Evolutionary conservation across 2,797 vertebrate genomes (phyloP), one percentile per base, ranked within the genome.

Genomic region (Chaenodraco wilsoni): DNA sequence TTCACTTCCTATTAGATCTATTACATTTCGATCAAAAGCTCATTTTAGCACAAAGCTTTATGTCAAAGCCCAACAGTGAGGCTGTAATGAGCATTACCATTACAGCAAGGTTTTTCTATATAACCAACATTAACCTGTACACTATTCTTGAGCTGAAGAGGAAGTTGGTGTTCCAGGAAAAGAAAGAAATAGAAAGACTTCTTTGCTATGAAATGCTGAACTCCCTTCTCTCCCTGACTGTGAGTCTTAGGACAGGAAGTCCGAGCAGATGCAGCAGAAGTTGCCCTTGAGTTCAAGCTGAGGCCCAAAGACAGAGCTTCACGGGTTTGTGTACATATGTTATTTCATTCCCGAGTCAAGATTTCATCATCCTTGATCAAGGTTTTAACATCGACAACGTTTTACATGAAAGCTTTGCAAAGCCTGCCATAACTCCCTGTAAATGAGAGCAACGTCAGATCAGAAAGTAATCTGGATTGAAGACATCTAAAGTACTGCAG

Each of bases 211-310:
- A 27, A 27, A 27, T 27, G 27, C 54, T 49, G 1, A 76, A 9
- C 37, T 46, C 27, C 27, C 5, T 41, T 15, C 27, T 49, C 58
- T 56, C 44, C 61, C 68, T 58, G 43, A 49, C 60, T 44, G 9
- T 0, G 43, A 27, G 4, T 72, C 56, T 27, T 27, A 27, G 27
- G 16, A 69, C 78, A 79, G 69, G 74, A 82, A 72, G 73, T 82
- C 14, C 41, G 33, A 64, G 37, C 21, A 70, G 55, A 77, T 37
- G 33, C 21, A 43, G 68, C 41, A 74, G 14, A 74, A 60, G 68
- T 27, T 54, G 23, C 3, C 14, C 33, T 54, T 40, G 54, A 63
- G 46, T 63, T 64, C 72, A 76, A 31, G 10, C n/a, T 9, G 23
- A 37, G 46, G 31, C 27, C 27, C 27, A 27, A 27, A 27, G 27